These are phyloP conservation scores for Sepioteuthis lessoniana DNA, from an alignment of 2,888 invertebrate species.

Conservation along the genomic window DNA sequence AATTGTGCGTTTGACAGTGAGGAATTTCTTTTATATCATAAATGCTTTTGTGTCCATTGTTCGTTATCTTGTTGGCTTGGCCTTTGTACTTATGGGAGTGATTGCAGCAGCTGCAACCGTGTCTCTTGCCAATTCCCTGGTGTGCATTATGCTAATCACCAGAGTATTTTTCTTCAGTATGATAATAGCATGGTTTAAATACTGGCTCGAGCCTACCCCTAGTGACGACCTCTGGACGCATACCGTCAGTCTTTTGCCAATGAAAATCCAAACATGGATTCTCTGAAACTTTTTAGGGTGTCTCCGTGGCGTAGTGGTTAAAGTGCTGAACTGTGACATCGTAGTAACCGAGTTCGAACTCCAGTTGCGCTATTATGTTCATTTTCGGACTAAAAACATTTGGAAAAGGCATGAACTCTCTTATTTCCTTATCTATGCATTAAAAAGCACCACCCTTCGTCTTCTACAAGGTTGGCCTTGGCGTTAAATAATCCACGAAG, in stretches of 20 bases:
- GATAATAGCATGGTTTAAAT: background rate
- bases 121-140: background rate
- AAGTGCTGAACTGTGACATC: too few species aligned
- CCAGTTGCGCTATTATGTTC: too few species aligned
- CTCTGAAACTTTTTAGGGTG: too few species aligned
- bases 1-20: background rate
- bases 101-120: background rate
- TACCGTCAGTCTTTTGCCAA: background rate
- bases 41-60: background rate
- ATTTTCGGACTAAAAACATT: too few species aligned
- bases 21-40: background rate
- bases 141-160: background rate
- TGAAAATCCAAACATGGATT: background rate
- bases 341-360: too few species aligned
- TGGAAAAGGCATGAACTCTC: too few species aligned
- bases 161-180: background rate
- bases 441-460: too few species aligned
- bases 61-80: background rate
- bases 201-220: background rate
- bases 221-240: background rate
- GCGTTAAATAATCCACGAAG: too few species aligned
- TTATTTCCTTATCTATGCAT: too few species aligned
- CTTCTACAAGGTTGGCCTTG: too few species aligned
- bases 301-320: too few species aligned
- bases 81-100: background rate